These are phyloP conservation scores for Metopia argyrocephala DNA, from an alignment of 2,888 invertebrate genomes.

Conservation along the genomic window DNA sequence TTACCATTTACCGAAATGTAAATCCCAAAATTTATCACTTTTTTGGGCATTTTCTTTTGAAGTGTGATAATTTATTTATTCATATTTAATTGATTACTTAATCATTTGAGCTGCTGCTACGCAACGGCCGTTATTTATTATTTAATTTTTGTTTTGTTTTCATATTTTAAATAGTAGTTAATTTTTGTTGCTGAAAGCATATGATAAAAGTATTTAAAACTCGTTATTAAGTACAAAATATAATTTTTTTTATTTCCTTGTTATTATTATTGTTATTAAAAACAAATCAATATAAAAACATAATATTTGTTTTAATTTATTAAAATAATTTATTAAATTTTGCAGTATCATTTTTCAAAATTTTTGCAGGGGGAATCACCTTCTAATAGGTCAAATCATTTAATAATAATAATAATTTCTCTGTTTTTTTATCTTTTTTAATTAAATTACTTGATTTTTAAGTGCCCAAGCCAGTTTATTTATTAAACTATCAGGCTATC, in stretches of 20 bases:
- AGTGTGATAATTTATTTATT: not conserved
- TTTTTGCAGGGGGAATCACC: slow-evolving; percentile 25
- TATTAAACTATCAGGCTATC: no score
- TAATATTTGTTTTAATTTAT: not conserved
- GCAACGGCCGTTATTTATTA: no score
- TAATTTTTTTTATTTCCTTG: not conserved
- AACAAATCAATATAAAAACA: not conserved
- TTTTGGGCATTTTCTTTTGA: not conserved
- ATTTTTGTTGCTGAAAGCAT: not conserved
- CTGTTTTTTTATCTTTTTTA: not conserved
- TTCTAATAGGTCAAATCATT: slow-evolving; percentile 8
- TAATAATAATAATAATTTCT: not conserved
- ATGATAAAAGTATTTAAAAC: no score
- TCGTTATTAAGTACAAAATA: no score
- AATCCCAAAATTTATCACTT: slow-evolving; percentile 22
- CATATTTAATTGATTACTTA: not conserved
- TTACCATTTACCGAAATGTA: slow-evolving; percentile 8
- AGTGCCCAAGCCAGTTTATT: no score
- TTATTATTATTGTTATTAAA: not conserved
- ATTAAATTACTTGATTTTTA: not conserved
- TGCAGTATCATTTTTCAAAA: not conserved
- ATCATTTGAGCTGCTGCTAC: not conserved
- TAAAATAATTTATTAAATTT: not conserved
- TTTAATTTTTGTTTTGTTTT: not conserved
- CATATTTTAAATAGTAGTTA: not conserved